These are phyloP conservation scores for Enteromius fasciolatus DNA, from an alignment of 2,797 vertebrate genomes.

Conservation along the genomic window DNA sequence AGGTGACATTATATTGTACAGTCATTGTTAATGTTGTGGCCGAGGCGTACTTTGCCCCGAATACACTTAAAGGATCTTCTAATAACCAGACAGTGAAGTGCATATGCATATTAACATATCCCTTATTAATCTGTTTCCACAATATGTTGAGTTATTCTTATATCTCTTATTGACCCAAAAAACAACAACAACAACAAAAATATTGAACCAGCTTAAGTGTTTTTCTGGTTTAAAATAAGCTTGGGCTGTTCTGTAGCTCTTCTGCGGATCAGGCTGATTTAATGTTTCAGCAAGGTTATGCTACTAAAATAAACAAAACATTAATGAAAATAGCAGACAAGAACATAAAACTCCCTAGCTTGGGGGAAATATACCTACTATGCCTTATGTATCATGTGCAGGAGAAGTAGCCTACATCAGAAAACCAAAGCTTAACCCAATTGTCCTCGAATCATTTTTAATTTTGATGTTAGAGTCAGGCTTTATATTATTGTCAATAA, in stretches of 20 bases:
- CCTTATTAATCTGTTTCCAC: background rate
- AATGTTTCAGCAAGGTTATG: background rate
- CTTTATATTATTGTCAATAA: background rate
- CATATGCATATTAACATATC: background rate
- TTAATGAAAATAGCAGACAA: background rate
- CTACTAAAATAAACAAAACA: background rate
- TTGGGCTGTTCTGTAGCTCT: background rate
- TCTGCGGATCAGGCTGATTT: background rate
- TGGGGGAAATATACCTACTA: background rate
- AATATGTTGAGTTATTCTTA: background rate
- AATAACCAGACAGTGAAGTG: background rate
- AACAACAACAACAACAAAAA: background rate
- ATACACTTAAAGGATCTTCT: background rate
- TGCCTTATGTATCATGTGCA: background rate
- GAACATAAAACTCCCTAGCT: background rate
- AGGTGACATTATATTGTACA: background rate
- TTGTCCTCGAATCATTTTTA: background rate
- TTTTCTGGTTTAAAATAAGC: background rate
- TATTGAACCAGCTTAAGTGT: background rate
- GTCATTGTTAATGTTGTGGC: slow-evolving; percentile 23
- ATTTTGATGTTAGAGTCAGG: background rate
- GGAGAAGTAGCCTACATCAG: too few species aligned
- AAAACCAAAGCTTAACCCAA: background rate
- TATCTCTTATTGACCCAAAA: background rate
- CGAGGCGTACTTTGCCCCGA: slow-evolving; percentile 24